Percentiles rank a stretch among this genome's conserved stretches.
phyloP scores from a whole-genome alignment of 2,888 invertebrate species.

The Mantis religiosa region DNA sequence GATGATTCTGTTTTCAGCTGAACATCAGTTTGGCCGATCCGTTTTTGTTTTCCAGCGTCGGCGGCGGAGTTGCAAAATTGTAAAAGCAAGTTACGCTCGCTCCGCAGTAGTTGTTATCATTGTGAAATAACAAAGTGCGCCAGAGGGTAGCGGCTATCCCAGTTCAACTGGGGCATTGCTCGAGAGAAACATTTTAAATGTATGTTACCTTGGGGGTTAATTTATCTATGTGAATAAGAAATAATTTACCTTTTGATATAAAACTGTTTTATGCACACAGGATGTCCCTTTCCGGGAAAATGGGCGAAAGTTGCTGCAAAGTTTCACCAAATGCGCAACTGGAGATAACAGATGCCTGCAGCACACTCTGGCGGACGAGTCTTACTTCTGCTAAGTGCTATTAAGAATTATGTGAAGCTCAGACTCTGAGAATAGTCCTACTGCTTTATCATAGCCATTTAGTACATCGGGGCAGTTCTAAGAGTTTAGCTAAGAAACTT shows the following conservation, averaged over 20 bases:
- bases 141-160: neutral
- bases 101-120: neutral
- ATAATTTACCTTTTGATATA: neutral
- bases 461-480: too few relatives aligned
- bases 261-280: neutral
- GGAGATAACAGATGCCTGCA: too few relatives aligned
- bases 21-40: too few relatives aligned
- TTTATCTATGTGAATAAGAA: neutral
- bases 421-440: too few relatives aligned
- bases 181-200: neutral
- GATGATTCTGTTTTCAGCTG: too few relatives aligned
- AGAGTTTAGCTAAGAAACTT: too few relatives aligned
- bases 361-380: too few relatives aligned
- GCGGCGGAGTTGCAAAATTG: neutral
- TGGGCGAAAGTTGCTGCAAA: neutral
- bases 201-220: neutral
- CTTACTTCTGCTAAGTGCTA: too few relatives aligned
- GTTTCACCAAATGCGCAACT: too few relatives aligned
- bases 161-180: neutral
- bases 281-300: neutral
- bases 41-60: too few relatives aligned
- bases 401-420: too few relatives aligned
- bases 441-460: too few relatives aligned
- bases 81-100: neutral
- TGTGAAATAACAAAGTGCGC: neutral